A percentile compares a stretch with the other conserved stretches of the same genome.
Evolutionary conservation across 2,888 invertebrate species (phyloP).

Genomic region (Pollenia griseotomentosa): DNA sequence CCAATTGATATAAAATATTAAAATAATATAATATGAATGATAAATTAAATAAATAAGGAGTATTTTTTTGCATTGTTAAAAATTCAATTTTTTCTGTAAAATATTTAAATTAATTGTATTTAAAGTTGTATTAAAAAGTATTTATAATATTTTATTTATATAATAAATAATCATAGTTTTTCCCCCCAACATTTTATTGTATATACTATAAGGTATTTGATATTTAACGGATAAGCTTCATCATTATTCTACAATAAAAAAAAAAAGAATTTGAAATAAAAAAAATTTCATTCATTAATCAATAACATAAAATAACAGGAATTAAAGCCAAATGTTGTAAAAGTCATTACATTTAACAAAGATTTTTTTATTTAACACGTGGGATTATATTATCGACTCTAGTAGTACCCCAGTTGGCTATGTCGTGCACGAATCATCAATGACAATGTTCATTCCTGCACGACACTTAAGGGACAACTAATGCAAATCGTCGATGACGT

Average conservation of each 20-base stretch:
- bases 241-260: background rate
- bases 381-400: too few species aligned
- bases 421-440: too few species aligned
- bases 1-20: constrained; percentile 25
- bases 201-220: constrained; percentile 41
- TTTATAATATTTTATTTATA: constrained; percentile 41
- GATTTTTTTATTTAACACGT: too few species aligned
- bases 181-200: constrained; percentile 17
- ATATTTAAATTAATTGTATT: constrained; percentile 52
- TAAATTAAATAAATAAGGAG: constrained; percentile 32
- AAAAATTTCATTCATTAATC: constrained; percentile 48
- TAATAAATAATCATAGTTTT: constrained; percentile 21
- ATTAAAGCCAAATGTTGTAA: background rate
- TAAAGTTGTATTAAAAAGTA: constrained; percentile 19
- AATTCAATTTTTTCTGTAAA: constrained; percentile 50
- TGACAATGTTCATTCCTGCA: too few species aligned
- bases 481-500: too few species aligned
- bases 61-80: constrained; percentile 51
- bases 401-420: too few species aligned
- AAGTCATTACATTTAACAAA: background rate
- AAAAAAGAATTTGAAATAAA: constrained; percentile 7
- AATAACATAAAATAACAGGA: constrained; percentile 23
- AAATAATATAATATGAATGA: constrained; percentile 26
- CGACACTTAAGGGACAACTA: too few species aligned
- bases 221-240: constrained; percentile 48